phyloP scores from a whole-genome alignment of 2,113 vertebrate genomes.

The Neoarius graeffei region DNA sequence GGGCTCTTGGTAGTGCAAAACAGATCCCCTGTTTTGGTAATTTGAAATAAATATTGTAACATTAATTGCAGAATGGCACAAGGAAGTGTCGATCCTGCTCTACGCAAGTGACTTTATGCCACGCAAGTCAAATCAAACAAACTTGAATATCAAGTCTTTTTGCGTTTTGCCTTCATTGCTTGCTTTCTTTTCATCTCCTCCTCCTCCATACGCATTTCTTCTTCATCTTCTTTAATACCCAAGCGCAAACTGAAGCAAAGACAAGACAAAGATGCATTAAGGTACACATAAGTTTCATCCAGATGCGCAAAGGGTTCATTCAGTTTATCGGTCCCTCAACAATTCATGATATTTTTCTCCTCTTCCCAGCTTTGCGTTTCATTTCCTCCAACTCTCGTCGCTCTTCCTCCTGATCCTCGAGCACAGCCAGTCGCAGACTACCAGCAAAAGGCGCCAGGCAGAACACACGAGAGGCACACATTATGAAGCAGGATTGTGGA shows the following conservation, averaged over 20 bases:
- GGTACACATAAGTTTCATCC: conserved; percentile 32
- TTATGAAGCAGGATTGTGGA: conserved; percentile 27
- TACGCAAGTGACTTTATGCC: not conserved
- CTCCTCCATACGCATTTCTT: conserved; percentile 54
- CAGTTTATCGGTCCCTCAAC: not conserved
- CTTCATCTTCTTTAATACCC: conserved; percentile 60
- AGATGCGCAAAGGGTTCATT: not conserved
- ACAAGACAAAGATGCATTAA: conserved; percentile 40
- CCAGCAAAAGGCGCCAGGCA: conserved; percentile 42
- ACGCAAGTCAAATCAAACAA: conserved; percentile 15
- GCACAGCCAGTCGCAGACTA: conserved; percentile 85
- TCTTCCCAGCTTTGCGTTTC: conserved; percentile 77
- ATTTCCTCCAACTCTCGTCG: conserved; percentile 82
- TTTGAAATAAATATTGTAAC: conserved; percentile 59
- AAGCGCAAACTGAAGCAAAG: conserved; percentile 52
- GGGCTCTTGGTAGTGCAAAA: conserved; percentile 59
- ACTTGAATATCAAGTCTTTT: conserved; percentile 42
- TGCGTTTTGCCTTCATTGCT: conserved; percentile 51
- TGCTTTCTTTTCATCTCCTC: conserved; percentile 57
- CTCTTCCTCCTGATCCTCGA: conserved; percentile 88
- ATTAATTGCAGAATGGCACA: conserved; percentile 22
- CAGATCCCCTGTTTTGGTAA: conserved; percentile 49
- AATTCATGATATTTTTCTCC: conserved; percentile 74
- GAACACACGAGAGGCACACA: conserved; percentile 27
- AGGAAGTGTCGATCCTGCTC: conserved; percentile 15